phyloP scores from a whole-genome alignment of 2,797 vertebrate species.

The Garrulus glandarius region DNA sequence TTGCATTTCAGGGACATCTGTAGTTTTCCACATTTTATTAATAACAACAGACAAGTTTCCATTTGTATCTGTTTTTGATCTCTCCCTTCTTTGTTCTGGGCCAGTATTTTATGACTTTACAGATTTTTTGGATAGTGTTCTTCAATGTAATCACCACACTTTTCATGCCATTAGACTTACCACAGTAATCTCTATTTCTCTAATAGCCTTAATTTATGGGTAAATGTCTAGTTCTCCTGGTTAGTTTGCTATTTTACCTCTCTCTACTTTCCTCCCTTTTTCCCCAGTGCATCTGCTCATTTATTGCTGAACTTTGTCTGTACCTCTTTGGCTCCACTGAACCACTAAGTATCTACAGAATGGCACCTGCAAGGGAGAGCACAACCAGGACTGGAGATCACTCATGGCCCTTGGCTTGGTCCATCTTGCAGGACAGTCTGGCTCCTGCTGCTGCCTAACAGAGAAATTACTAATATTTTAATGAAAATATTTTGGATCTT shows the following conservation, averaged over 20 bases:
- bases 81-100: background rate
- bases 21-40: background rate
- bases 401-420: rapidly evolving
- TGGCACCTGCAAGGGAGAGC: background rate
- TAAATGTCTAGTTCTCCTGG: background rate
- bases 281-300: rapidly evolving
- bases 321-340: background rate
- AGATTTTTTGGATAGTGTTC: background rate
- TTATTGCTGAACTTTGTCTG: background rate
- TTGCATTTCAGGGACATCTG: background rate
- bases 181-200: background rate
- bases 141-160: background rate
- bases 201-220: background rate
- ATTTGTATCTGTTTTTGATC: background rate
- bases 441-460: background rate
- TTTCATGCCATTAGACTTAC: background rate
- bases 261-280: background rate
- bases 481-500: background rate
- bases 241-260: background rate
- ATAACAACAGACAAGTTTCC: background rate
- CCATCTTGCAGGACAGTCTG: background rate
- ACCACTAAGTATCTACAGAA: rapidly evolving
- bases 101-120: background rate
- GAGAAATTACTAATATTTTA: background rate
- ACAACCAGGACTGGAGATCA: background rate